Percentiles rank a stretch among this genome's conserved stretches.
Evolutionary conservation across 2,888 invertebrate species (phyloP).

Genomic region (Carabus problematicus): DNA sequence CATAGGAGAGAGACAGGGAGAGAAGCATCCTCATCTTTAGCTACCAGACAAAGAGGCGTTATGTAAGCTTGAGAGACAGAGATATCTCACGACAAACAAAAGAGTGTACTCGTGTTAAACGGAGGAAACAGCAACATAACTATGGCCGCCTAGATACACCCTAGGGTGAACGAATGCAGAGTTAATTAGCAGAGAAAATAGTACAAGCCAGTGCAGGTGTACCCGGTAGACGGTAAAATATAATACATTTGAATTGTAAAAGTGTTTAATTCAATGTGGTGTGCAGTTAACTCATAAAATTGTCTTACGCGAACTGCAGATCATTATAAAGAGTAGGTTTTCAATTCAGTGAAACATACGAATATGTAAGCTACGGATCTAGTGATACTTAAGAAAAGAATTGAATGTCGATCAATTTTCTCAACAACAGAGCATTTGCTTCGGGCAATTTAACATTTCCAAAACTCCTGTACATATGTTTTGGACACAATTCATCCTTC

Average conservation of each 20-base stretch:
- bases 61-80: not conserved
- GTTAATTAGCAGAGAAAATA: slow-evolving; percentile 41
- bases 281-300: not conserved
- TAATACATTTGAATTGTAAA: slow-evolving; percentile 41
- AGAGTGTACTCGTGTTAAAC: not conserved
- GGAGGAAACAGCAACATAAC: slow-evolving; percentile 8
- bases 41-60: no score
- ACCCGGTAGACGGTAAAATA: not conserved
- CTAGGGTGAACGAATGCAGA: slow-evolving; percentile 35
- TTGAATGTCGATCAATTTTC: no score
- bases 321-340: no score
- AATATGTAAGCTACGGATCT: no score
- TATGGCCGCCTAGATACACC: slow-evolving; percentile 19
- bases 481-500: no score
- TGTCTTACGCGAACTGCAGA: not conserved
- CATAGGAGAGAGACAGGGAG: not conserved
- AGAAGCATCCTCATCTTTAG: not conserved
- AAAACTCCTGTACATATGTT: no score
- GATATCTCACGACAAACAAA: no score
- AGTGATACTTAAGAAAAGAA: no score
- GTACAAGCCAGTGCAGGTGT: slow-evolving; percentile 32
- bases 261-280: slow-evolving; percentile 38
- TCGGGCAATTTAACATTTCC: no score
- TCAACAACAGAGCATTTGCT: no score
- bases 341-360: no score